Conservation (phyloP, 2,113 vertebrate species). For the Brienomyrus brachyistius region DNA sequence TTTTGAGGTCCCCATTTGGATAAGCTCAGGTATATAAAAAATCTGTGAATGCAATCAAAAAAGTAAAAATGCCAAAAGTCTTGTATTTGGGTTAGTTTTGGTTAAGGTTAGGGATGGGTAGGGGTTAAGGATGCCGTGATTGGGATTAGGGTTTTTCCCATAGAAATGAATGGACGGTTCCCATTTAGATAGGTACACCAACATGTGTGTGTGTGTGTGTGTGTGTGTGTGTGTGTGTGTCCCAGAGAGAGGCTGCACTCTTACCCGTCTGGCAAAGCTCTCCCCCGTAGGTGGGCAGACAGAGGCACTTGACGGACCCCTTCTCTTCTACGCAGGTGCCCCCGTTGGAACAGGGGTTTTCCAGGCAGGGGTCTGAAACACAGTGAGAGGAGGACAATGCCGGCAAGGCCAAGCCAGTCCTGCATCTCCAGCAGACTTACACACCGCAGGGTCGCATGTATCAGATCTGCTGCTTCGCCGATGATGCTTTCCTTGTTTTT, state of each 20-base stretch:
- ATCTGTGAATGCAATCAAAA: too few relatives aligned
- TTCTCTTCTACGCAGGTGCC: conserved; percentile 78
- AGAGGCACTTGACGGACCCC: conserved; percentile 59
- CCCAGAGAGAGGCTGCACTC: background rate
- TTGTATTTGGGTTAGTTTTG: too few relatives aligned
- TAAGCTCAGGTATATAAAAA: too few relatives aligned
- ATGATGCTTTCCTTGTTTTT: background rate
- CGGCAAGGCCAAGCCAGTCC: conserved; percentile 8
- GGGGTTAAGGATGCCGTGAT: too few relatives aligned
- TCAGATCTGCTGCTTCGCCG: background rate
- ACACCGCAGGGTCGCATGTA: background rate
- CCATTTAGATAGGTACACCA: too few relatives aligned
- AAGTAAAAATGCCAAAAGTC: too few relatives aligned
- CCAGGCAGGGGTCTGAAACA: conserved; percentile 73
- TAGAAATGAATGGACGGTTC: too few relatives aligned
- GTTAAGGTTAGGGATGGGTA: too few relatives aligned
- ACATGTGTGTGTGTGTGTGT: background rate
- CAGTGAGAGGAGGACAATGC: conserved; percentile 24
- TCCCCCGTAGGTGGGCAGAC: conserved; percentile 81
- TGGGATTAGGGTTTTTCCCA: too few relatives aligned
- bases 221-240: background rate
- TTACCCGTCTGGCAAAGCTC: conserved; percentile 74
- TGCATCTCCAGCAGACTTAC: background rate
- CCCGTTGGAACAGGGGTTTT: conserved; percentile 82
- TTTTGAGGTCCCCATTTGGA: too few relatives aligned